Percentiles rank a stretch among this genome's conserved stretches.
phyloP scores from a whole-genome alignment of 2,113 vertebrate species.

The Rhabdornis inornatus region DNA sequence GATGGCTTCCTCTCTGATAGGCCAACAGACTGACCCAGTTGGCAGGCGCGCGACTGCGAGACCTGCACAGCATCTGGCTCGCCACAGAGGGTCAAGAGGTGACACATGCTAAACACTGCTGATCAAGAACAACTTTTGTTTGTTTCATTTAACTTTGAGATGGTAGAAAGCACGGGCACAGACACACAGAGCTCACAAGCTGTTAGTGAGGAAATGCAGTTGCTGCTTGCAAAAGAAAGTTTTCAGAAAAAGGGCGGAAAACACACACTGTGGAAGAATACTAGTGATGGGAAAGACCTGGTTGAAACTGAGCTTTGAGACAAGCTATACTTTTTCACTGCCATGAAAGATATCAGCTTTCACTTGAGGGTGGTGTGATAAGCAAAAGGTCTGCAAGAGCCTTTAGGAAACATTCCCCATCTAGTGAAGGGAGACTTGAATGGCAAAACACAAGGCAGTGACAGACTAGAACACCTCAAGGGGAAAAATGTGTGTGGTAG shows the following conservation, averaged over 20 bases:
- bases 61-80: constrained; percentile 59
- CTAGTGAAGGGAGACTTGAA: not conserved
- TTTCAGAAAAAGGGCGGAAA: not conserved
- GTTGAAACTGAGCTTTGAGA: not conserved
- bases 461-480: not conserved
- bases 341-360: not conserved
- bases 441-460: not conserved
- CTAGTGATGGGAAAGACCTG: not conserved
- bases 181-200: not conserved
- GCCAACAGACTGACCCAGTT: constrained; percentile 44
- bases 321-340: not conserved
- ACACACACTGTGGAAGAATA: not conserved
- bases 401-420: not conserved
- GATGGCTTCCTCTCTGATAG: constrained; percentile 2
- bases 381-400: not conserved
- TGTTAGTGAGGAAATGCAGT: not conserved
- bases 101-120: not conserved
- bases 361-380: not conserved
- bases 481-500: not conserved
- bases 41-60: not conserved
- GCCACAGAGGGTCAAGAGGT: not conserved
- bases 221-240: not conserved
- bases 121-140: not conserved
- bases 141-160: not conserved
- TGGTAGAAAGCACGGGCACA: not conserved